Evolutionary conservation across 2,113 vertebrate genomes (phyloP).

Genomic region (mouse (Mus musculus)): GRCm39 chrX:78647001-78647500

Average conservation of each 20-base stretch:
- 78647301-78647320: neutral
- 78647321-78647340: neutral
- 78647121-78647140: too few species aligned
- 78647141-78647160: too few species aligned
- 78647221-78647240: too few species aligned
- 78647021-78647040: too few species aligned
- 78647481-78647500: neutral
- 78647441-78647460: neutral
- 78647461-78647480: neutral
- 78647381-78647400: neutral
- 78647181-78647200: too few species aligned
- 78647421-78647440: neutral
- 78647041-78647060: too few species aligned
- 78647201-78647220: too few species aligned
- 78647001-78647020: too few species aligned
- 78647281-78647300: neutral
- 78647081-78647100: too few species aligned
- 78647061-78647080: too few species aligned
- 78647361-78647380: neutral
- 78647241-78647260: neutral
- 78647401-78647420: neutral
- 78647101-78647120: too few species aligned
- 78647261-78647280: neutral
- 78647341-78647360: neutral
- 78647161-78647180: too few species aligned